Conservation (phyloP, 1,140 invertebrate species). For the Brachionus plicatilis region DNA sequence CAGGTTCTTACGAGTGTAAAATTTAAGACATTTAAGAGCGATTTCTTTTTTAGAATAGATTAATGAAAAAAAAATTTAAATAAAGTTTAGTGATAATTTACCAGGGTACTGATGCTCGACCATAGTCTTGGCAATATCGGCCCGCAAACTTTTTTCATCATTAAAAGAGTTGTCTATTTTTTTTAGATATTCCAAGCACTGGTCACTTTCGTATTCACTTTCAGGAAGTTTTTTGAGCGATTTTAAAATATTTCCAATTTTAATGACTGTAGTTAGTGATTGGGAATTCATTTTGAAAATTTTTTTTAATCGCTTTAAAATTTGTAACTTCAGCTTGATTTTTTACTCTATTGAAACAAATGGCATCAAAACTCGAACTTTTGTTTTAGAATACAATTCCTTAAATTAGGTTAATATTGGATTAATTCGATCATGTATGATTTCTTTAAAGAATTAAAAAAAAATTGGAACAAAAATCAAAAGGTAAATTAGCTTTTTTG, state of each 20-base stretch:
- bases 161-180: constrained; percentile 25
- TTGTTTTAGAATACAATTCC: background rate
- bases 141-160: background rate
- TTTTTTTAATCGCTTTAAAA: background rate
- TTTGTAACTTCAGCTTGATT: background rate
- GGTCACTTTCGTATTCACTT: constrained; percentile 12
- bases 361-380: background rate
- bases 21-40: constrained; percentile 18
- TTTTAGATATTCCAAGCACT: constrained; percentile 31
- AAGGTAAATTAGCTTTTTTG: constrained; percentile 15
- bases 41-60: background rate
- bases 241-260: constrained; percentile 29
- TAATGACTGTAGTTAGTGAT: constrained; percentile 4
- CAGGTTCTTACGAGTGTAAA: constrained; percentile 15
- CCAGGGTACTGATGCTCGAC: constrained; percentile 24
- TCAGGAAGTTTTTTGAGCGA: constrained; percentile 26
- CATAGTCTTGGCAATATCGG: constrained; percentile 2
- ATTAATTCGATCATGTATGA: background rate
- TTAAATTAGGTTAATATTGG: constrained; percentile 1
- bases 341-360: background rate
- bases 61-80: background rate
- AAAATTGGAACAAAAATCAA: constrained; percentile 14
- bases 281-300: constrained; percentile 28
- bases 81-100: background rate
- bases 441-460: background rate